A percentile compares a stretch with the other conserved stretches of the same genome.
These are phyloP conservation scores for Trichomalopsis sarcophagae DNA, from an alignment of 1,140 invertebrate species.

Conservation along the genomic window DNA sequence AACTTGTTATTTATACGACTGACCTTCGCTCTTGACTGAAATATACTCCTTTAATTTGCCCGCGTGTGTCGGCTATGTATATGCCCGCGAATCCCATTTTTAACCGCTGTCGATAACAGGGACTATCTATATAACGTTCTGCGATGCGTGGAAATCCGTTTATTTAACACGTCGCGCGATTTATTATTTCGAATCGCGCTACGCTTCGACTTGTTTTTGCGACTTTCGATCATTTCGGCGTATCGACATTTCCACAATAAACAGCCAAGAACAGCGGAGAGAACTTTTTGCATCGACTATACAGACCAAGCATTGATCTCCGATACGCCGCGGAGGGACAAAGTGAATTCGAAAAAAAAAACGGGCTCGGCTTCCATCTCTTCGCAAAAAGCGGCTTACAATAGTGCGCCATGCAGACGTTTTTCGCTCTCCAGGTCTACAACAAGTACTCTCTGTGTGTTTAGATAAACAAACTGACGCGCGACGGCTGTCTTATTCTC, in stretches of 20 bases:
- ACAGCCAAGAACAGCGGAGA: background rate
- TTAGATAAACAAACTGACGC: background rate
- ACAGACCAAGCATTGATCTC: no score
- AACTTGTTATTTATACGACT: slow-evolving; percentile 6
- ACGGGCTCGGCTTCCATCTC: no score
- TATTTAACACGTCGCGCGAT: background rate
- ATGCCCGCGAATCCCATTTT: background rate
- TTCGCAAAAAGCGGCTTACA: background rate
- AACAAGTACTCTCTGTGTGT: no score
- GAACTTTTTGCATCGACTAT: background rate
- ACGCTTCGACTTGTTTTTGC: background rate
- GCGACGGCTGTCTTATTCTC: background rate
- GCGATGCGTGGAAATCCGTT: background rate
- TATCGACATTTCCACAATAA: background rate
- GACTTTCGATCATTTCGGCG: background rate
- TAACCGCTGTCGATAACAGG: slow-evolving; percentile 13
- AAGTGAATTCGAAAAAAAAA: no score
- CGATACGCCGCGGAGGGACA: background rate
- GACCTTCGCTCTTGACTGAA: slow-evolving; percentile 23
- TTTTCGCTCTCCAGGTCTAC: no score
- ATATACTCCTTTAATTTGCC: slow-evolving; percentile 37
- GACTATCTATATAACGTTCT: background rate
- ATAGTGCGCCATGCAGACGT: no score
- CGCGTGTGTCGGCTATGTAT: slow-evolving; percentile 30
- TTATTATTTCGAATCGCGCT: background rate